A percentile compares a stretch with the other conserved stretches of the same genome.
phyloP scores from a whole-genome alignment of 2,888 invertebrate species.

The Sepioteuthis lessoniana region DNA sequence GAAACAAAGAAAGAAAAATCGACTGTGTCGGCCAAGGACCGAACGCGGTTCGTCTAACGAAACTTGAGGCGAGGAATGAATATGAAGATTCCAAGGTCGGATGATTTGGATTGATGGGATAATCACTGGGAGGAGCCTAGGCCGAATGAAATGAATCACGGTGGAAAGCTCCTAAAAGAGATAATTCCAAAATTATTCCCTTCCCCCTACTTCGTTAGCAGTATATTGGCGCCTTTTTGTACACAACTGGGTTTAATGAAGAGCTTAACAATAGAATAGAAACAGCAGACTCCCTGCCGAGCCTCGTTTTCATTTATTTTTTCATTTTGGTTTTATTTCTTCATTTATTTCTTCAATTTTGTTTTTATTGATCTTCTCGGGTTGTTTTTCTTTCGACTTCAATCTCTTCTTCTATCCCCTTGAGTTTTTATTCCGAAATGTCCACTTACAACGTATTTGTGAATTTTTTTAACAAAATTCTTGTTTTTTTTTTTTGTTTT shows the following conservation, averaged over 20 bases:
- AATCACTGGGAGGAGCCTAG: not conserved
- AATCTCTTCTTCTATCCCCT: no score
- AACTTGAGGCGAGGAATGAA: not conserved
- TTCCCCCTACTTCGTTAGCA: not conserved
- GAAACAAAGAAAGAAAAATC: no score
- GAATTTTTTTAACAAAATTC: no score
- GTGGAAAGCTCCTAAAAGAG: no score
- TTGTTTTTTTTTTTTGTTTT: no score
- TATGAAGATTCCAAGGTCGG: not conserved
- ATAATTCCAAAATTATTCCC: no score
- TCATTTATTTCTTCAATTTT: not conserved
- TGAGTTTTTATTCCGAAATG: no score
- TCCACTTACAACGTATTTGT: no score
- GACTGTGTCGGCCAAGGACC: no score
- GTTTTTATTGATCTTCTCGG: not conserved
- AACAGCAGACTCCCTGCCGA: not conserved
- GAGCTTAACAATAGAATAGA: not conserved
- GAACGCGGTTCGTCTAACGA: no score
- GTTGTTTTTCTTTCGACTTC: no score
- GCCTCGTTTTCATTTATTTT: not conserved
- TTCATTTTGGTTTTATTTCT: no score
- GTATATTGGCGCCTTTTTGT: not conserved
- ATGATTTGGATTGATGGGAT: not conserved
- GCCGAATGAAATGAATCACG: not conserved
- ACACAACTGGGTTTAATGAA: not conserved